These are phyloP conservation scores for Aspidiotus destructor DNA, from an alignment of 2,888 invertebrate genomes.

Conservation along the genomic window DNA sequence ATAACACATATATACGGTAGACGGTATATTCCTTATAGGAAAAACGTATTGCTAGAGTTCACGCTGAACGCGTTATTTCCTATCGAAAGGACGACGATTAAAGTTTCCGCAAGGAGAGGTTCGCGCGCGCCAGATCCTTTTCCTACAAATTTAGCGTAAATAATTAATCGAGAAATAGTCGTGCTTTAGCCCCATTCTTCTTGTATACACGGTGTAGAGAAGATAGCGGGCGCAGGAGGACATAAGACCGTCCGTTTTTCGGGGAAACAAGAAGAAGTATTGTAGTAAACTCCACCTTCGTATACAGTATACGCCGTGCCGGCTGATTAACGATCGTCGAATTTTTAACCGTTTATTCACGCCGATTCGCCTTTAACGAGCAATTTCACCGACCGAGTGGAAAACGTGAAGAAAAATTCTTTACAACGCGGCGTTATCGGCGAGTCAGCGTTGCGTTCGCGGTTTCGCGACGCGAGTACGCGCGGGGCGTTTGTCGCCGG, in stretches of 20 bases:
- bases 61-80: not conserved
- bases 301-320: not conserved
- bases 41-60: conserved; percentile 3
- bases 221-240: not conserved
- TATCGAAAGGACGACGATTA: not conserved
- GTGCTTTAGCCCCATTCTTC: not conserved
- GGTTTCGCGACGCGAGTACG: too few relatives aligned
- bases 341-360: conserved; percentile 9
- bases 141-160: conserved; percentile 20
- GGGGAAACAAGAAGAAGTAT: not conserved
- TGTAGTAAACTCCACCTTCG: not conserved
- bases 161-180: conserved; percentile 23
- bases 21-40: too few relatives aligned
- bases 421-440: not conserved
- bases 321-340: not conserved
- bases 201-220: not conserved
- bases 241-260: conserved; percentile 1
- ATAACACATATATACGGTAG: too few relatives aligned
- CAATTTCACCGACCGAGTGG: conserved; percentile 2
- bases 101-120: not conserved
- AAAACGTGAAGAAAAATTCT: not conserved
- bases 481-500: too few relatives aligned
- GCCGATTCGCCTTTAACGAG: conserved; percentile 2
- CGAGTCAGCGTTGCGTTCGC: not conserved
- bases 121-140: conserved; percentile 2